Evolutionary conservation across 2,113 vertebrate species (phyloP), one percentile per base, ranked within the genome.

Genomic region (Pedionomus torquatus): DNA sequence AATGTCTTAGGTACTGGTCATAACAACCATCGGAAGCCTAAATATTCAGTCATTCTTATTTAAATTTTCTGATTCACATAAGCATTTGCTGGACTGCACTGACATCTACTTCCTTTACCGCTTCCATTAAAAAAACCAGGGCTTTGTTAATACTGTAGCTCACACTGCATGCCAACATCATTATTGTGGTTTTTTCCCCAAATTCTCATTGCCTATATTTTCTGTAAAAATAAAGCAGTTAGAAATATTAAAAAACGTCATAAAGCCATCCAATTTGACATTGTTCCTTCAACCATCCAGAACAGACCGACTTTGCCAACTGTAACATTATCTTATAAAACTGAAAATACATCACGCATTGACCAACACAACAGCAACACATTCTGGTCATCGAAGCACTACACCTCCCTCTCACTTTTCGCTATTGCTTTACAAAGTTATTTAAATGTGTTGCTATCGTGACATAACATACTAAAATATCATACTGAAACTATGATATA

Each of bases 161-260:
- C 60, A 86, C 26, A 33, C 2, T 58, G 12, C 33, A 49, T n/a
- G 13, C 37, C 46, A 43, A 1, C 11, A 20, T 16, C 43, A 83
- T 70, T 84, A 44, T 44, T 84, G 54, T 41, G 68, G 57, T 41
- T 92, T 88, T 74, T 68, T 90, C 15, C 65, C 80, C 31, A 23
- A 86, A 86, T 74, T 77, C 64, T 78, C 71, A 74, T 52, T 90
- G 68, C 86, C 86, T 25, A 9, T 33, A 16, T 93, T 95, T 89
- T 70, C 86, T 95, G 55, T 18, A 93, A 95, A 95, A 96, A 94
- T 94, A 95, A 81, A 96, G 55, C 64, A 63, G 66, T 54, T 17
- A 77, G 39, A 28, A 89, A 64, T 68, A 90, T 31, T 39, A 11
- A 70, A 88, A 70, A 65, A 13, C 19, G 14, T 74, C 7, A 64